These are phyloP conservation scores for human DNA, from an alignment of 2,113 vertebrate species.

Conservation along the genomic window DNA sequence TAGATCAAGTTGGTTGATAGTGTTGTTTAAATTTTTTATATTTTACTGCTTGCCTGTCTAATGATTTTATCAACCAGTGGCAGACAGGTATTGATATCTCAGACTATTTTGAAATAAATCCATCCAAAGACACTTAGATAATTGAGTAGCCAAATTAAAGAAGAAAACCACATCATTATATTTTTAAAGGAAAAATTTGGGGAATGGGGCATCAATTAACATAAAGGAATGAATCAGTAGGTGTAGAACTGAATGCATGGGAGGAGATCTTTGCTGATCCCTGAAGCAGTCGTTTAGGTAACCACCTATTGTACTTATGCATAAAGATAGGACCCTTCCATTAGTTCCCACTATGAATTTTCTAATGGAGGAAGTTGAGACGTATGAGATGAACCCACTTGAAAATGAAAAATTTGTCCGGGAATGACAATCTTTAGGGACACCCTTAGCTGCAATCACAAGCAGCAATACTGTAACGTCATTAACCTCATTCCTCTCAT, in stretches of 20 bases:
- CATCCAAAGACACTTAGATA: not conserved
- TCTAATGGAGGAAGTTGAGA: not conserved
- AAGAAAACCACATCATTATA: not conserved
- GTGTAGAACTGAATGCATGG: not conserved
- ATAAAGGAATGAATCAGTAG: not conserved
- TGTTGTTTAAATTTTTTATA: not conserved
- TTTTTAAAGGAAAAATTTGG: not conserved
- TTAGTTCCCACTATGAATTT: not conserved
- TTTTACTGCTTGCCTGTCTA: not conserved
- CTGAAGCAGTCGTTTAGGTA: not conserved
- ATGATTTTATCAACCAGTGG: constrained; percentile 22
- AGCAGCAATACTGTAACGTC: constrained; percentile 74
- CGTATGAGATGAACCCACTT: constrained; percentile 2
- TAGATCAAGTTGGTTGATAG: constrained; percentile 27
- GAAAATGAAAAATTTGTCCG: constrained; percentile 76
- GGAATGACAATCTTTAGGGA: constrained; percentile 76
- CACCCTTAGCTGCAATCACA: constrained; percentile 69
- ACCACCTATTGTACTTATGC: not conserved
- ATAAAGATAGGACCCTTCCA: not conserved
- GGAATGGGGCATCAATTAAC: not conserved
- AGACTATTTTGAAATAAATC: constrained; percentile 16
- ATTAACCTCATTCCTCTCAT: constrained; percentile 83
- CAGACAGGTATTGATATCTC: not conserved
- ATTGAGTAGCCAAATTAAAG: not conserved
- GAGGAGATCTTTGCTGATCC: not conserved